These are phyloP conservation scores for Acanthurus lineatus DNA, from an alignment of 2,797 vertebrate genomes.

Conservation along the genomic window DNA sequence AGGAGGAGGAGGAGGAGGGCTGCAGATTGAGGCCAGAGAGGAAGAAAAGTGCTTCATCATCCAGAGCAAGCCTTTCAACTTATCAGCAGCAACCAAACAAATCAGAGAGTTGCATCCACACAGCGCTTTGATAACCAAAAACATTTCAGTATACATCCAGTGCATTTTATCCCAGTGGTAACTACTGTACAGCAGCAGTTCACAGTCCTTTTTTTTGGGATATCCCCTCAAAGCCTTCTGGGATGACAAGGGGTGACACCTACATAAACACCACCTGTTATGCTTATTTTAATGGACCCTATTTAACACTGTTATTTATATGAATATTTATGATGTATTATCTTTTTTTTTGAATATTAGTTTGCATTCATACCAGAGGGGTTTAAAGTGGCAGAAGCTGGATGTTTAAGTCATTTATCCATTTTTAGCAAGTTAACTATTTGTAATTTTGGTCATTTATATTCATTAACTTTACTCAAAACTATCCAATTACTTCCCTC, in stretches of 20 bases:
- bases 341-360: background rate
- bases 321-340: background rate
- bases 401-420: background rate
- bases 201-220: background rate
- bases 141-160: background rate
- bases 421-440: background rate
- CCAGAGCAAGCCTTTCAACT: slow-evolving; percentile 50
- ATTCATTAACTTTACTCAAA: too few species aligned
- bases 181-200: background rate
- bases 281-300: background rate
- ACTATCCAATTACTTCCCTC: too few species aligned
- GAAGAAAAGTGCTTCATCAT: slow-evolving; percentile 78
- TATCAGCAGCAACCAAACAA: slow-evolving; percentile 49
- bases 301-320: background rate
- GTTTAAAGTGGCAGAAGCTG: background rate
- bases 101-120: slow-evolving; percentile 39
- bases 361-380: background rate
- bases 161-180: background rate
- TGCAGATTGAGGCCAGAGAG: slow-evolving; percentile 65
- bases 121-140: slow-evolving; percentile 25
- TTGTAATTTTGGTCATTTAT: too few species aligned
- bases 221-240: too few species aligned
- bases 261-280: too few species aligned
- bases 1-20: slow-evolving; percentile 57
- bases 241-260: background rate